Evolutionary conservation across 2,888 invertebrate species (phyloP), one percentile per base, ranked within the genome.

Genomic region (Leucophora obtusa): DNA sequence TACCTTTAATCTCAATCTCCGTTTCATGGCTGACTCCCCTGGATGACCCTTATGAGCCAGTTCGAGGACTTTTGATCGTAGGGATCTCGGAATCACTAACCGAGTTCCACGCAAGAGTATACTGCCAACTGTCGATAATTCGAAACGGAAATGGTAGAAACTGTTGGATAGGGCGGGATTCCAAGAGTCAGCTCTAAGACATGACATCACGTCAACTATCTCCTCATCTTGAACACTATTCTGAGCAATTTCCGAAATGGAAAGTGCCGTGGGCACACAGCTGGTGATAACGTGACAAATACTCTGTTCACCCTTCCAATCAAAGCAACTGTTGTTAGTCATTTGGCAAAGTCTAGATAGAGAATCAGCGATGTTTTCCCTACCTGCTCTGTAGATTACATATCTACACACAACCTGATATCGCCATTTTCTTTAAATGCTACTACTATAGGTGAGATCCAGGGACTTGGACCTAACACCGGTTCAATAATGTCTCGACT

Each of bases 61-160:
- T 21, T 78, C 60, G 43, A 87, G 63, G 9, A 85, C 82, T 51
- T 65, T 69, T 38, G 51, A 9, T 33, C 79, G 56, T 15, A 84
- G 70, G 10, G 35, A n/a, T 47, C 47, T 62, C n/a, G 76, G 79
- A 59, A 83, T 81, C 21, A 21, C 21, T 21, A 21, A 21, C 21
- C 21, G 21, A 21, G 21, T 21, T 21, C 21, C 82, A 15, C 76
- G 59, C 9, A 83, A 50, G 7, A 81, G 70, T 54, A 84, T 83
- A 33, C 65, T 78, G 9, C 81, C 83, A 69, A 79, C 43, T 14
- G 73, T 59, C 38, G 79, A 74, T 10, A 82, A 50, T 43, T 83
- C 80, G n/a, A 65, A 58, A 56, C 51, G 58, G 9, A 21, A 21
- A 3, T 2, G 21, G 69, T 74, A 1, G 63, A 21, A 21, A 21